Percentiles rank a stretch among this genome's conserved stretches.
These are phyloP conservation scores for Heteromormyrus szaboi DNA, from an alignment of 2,797 vertebrate species.

Conservation along the genomic window DNA sequence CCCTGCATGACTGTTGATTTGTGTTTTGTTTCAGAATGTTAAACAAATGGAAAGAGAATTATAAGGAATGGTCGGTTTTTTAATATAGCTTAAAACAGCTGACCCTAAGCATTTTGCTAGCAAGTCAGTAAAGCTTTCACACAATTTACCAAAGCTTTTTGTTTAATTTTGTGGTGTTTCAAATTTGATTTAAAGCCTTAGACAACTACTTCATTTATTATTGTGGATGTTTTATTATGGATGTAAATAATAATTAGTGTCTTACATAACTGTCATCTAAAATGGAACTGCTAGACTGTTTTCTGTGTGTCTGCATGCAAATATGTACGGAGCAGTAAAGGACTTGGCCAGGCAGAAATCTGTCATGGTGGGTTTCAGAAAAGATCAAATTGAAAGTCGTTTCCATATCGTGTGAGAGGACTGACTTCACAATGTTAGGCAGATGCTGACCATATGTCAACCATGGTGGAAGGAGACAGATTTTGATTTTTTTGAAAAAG, in stretches of 20 bases:
- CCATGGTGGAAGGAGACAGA: not conserved
- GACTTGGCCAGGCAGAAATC: not conserved
- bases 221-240: not conserved
- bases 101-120: not conserved
- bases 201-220: not conserved
- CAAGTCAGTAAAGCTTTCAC: not conserved
- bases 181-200: not conserved
- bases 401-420: not conserved
- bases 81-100: not conserved
- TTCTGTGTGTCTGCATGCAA: not conserved
- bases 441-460: not conserved
- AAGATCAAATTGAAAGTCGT: not conserved
- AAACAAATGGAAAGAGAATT: not conserved
- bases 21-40: not conserved
- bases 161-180: not conserved
- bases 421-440: not conserved
- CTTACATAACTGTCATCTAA: slow-evolving; percentile 11
- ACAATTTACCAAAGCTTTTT: not conserved
- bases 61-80: not conserved
- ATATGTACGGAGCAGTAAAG: not conserved
- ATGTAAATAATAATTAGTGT: not conserved
- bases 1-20: not conserved
- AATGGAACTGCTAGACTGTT: not conserved
- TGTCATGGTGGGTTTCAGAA: not conserved
- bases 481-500: not conserved